phyloP scores from a whole-genome alignment of 2,113 vertebrate genomes.

The Atractosteus spatula region DNA sequence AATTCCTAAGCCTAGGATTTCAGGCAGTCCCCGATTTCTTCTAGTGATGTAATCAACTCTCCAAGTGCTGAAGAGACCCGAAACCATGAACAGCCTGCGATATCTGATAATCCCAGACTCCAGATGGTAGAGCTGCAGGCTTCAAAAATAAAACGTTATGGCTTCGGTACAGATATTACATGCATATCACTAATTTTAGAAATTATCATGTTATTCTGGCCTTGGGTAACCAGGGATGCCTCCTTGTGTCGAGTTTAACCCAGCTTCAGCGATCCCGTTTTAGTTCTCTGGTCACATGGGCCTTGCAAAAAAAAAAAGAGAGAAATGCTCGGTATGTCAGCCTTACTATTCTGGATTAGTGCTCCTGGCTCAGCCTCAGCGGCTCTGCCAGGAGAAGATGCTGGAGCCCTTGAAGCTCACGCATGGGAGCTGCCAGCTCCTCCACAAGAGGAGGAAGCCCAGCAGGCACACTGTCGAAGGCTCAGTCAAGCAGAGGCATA shows the following conservation, averaged over 20 bases:
- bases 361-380: slow-evolving; percentile 13
- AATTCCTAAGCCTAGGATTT: no score
- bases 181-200: background rate
- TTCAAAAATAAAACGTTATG: background rate
- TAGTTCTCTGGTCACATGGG: slow-evolving; percentile 33
- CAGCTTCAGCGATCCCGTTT: slow-evolving; percentile 13
- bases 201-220: background rate
- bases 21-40: no score
- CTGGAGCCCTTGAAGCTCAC: background rate
- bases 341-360: slow-evolving; percentile 26
- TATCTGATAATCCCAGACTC: background rate
- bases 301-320: slow-evolving; percentile 32
- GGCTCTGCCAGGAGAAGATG: background rate
- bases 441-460: background rate
- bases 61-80: background rate
- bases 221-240: background rate
- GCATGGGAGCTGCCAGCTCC: background rate
- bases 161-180: background rate
- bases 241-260: background rate
- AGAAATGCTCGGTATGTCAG: background rate
- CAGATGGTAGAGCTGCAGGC: background rate
- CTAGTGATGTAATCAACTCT: no score
- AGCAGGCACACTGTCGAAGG: background rate
- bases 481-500: no score
- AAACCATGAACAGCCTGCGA: background rate